Base-by-base conservation (phyloP, 2,113 vertebrate genomes). In the Dendrocopos noguchii region DNA sequence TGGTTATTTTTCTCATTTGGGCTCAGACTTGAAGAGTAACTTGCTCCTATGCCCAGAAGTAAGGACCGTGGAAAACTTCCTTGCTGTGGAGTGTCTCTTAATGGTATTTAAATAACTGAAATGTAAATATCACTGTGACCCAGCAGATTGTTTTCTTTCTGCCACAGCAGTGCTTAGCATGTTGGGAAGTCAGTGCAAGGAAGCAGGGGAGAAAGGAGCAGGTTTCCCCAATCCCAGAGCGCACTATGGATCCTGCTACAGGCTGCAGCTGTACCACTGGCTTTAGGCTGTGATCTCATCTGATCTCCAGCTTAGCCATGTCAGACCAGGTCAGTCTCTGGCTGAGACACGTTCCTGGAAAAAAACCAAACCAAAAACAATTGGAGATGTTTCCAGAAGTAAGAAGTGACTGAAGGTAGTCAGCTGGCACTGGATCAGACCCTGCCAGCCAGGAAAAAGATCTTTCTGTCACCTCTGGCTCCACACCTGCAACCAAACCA, bases 211-310 rank as follows among this genome's bases (percentile, higher is more conserved):
- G 56, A 73, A 85, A 77, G 60, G 33, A 91, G n/a, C 42, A 60
- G 5, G 31, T 22, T 90, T 85, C 73, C 66, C 7, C 61, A 70
- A 12, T 86, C 71, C 79, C 87, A 60, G 66, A 25, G 47, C 0
- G 0, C 47, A 21, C 57, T 29, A 22, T 0, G 3, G 71, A 77
- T 94, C 53, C 89, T 91, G 61, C 67, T 83, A 70, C 91, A 86
- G 83, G 83, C 93, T 95, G 80, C 60, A 91, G 94, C 84, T 67
- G 29, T 81, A 68, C 53, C n/a, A n/a, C 59, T 80, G 47, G n/a
- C 74, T 93, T 53, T 33, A 84, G 80, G 66, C 87, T 95, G 81
- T 65, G 93, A 80, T 74, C 36, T 89, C 0, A 0, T 74, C 63
- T 77, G 63, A 78, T 91, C 73, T 80, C 47, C 52, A 70, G 70